Evolutionary conservation across 2,888 invertebrate genomes (phyloP), one percentile per base, ranked within the genome.

Genomic region (Spisula subtruncata): DNA sequence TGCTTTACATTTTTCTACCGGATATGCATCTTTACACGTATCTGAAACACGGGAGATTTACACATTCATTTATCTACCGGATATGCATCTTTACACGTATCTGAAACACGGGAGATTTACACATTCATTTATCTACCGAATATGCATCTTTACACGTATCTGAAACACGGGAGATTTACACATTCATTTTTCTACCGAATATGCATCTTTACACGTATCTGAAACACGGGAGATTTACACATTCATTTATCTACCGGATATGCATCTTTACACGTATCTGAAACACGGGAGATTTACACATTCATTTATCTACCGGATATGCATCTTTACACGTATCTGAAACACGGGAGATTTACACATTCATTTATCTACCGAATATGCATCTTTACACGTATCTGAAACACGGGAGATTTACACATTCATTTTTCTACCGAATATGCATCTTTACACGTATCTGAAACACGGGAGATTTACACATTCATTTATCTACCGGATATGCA

Each of bases 371-470:
- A 92, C 90, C 0, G 90, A 86, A 82, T 91, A 95, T 29, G 88
- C 83, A 83, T 96, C 94, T 8, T 92, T 92, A 83, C 95, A 96
- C 14, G 80, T 86, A 35, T 92, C 94, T n/a, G n/a, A n/a, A n/a
- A n/a, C n/a, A n/a, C n/a, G n/a, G n/a, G n/a, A n/a, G n/a, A n/a
- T n/a, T n/a, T n/a, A n/a, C n/a, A n/a, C n/a, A n/a, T n/a, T n/a
- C 96, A 96, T 85, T 94, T 94, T 25, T 85, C 85, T 10, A 92
- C 90, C 0, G 90, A 86, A 82, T 91, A 95, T 29, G 88, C 83
- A 83, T 96, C 94, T 8, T 92, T 92, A 83, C 95, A 96, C 14
- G 80, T 86, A 35, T 92, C 94, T n/a, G n/a, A n/a, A n/a, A n/a
- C n/a, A n/a, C n/a, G n/a, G n/a, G n/a, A n/a, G n/a, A n/a, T n/a